These are phyloP conservation scores for Incurvaria masculella DNA, from an alignment of 2,888 invertebrate species.

Conservation along the genomic window DNA sequence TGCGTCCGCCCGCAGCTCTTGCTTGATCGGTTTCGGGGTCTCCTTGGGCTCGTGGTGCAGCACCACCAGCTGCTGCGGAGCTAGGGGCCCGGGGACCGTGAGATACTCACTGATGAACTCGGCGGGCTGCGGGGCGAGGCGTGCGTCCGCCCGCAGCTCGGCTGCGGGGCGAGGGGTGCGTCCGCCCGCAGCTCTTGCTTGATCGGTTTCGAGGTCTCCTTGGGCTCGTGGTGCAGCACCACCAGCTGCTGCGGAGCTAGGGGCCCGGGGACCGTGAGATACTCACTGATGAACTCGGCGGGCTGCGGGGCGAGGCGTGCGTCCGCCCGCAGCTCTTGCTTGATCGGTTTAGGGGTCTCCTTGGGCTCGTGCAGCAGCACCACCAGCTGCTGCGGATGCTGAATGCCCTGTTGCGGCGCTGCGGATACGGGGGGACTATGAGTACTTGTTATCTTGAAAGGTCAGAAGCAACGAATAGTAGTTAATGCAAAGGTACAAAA, in stretches of 20 bases:
- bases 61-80: conserved; percentile 47
- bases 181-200: conserved; percentile 53
- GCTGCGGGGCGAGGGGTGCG: conserved; percentile 28
- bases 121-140: conserved; percentile 26
- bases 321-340: conserved; percentile 51
- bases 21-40: conserved; percentile 54
- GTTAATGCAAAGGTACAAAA: neutral
- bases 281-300: conserved; percentile 45
- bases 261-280: neutral
- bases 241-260: conserved; percentile 40
- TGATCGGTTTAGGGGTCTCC: conserved; percentile 52
- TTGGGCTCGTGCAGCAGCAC: conserved; percentile 53
- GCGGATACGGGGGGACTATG: too few species aligned
- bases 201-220: conserved; percentile 52
- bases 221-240: conserved; percentile 51
- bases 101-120: conserved; percentile 42
- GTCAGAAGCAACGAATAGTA: neutral
- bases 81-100: neutral
- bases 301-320: conserved; percentile 30
- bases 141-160: conserved; percentile 49
- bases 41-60: conserved; percentile 52
- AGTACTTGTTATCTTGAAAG: neutral
- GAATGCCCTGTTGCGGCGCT: conserved; percentile 26
- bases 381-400: conserved; percentile 49
- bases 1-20: conserved; percentile 51